These are phyloP conservation scores for Chelon auratus DNA, from an alignment of 2,797 vertebrate species.

Conservation along the genomic window DNA sequence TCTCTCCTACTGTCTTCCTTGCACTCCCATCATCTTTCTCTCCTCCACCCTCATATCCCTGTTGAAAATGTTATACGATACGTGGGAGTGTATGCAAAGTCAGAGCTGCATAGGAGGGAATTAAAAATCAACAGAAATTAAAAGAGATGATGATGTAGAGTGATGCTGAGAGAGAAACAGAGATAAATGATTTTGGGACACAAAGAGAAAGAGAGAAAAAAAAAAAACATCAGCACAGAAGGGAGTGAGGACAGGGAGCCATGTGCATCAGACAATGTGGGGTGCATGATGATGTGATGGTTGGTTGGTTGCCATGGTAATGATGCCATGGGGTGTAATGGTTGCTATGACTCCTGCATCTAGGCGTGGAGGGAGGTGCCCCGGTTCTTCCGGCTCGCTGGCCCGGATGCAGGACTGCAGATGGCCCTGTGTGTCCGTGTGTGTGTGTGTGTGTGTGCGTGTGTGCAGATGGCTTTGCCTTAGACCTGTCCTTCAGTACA, in stretches of 20 bases:
- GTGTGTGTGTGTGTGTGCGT: constrained; percentile 30
- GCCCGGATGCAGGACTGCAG: constrained; percentile 74
- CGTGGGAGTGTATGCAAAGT: constrained; percentile 24
- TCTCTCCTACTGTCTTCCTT: constrained; percentile 9
- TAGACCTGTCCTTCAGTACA: constrained; percentile 61
- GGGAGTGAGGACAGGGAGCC: constrained; percentile 15
- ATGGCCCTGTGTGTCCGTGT: constrained; percentile 65
- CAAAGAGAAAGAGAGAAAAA: constrained; percentile 37
- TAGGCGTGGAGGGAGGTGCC: constrained; percentile 66
- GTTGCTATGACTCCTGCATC: constrained; percentile 72
- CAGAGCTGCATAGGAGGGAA: constrained; percentile 33
- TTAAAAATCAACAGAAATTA: constrained; percentile 31
- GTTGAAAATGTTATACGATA: constrained; percentile 34
- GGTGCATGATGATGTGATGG: constrained; percentile 61
- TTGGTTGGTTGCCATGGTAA: constrained; percentile 74
- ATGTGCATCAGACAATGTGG: constrained; percentile 53
- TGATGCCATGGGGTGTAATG: constrained; percentile 68
- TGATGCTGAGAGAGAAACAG: not conserved
- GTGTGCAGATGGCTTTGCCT: constrained; percentile 61
- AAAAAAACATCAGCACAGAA: constrained; percentile 26
- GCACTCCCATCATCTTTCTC: constrained; percentile 15
- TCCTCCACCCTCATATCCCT: constrained; percentile 20
- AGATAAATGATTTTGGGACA: constrained; percentile 26
- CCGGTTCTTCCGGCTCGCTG: constrained; percentile 70
- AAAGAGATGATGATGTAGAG: not conserved